Evolutionary conservation across 2,113 vertebrate species (phyloP).

Genomic region (Hypocryptadius cinnamomeus): DNA sequence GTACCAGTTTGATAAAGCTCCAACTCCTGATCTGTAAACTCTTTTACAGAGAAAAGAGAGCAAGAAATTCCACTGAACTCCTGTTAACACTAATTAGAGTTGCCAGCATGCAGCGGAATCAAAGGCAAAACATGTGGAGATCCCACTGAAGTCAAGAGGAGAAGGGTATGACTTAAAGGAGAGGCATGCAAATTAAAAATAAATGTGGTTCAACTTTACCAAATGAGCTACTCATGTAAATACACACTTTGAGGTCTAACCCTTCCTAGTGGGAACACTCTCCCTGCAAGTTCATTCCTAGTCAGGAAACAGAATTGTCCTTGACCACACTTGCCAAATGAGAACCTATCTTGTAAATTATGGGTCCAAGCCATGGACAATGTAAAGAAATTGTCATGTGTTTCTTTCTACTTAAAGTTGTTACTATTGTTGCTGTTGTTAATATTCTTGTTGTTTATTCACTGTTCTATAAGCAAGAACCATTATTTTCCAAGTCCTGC

Average conservation of each 20-base stretch:
- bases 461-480: neutral
- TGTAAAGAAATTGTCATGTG: neutral
- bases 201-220: neutral
- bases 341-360: neutral
- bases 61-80: neutral
- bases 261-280: neutral
- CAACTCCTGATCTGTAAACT: neutral
- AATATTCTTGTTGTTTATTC: neutral
- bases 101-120: conserved; percentile 7
- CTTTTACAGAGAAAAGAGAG: neutral
- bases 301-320: neutral
- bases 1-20: neutral
- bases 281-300: neutral
- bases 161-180: conserved; percentile 8
- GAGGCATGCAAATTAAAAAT: conserved; percentile 24
- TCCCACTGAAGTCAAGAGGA: neutral
- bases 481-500: neutral
- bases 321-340: neutral
- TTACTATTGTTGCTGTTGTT: neutral
- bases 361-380: neutral
- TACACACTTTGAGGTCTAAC: neutral
- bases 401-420: neutral
- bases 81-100: conserved; percentile 22
- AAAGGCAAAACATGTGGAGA: conserved; percentile 25
- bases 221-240: neutral